phyloP scores from a whole-genome alignment of 2,797 vertebrate species.

The Poeciliopsis infans region DNA sequence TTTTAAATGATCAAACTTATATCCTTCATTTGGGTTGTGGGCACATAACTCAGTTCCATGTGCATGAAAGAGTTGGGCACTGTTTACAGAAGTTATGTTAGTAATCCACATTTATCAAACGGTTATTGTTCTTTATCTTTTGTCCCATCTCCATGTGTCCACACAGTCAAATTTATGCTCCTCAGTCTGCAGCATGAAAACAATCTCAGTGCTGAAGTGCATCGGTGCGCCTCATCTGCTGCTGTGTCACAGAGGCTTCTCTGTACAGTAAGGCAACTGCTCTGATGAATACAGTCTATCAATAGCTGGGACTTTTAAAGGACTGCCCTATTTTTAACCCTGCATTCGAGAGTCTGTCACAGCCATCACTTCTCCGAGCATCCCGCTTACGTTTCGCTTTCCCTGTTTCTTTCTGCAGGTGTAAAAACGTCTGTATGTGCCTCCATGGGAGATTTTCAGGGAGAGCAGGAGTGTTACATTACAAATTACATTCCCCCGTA shows the following conservation, averaged over 20 bases:
- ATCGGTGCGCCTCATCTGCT: background rate
- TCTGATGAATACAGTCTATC: conserved; percentile 50
- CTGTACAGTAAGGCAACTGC: conserved; percentile 53
- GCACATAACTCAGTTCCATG: background rate
- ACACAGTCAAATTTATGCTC: background rate
- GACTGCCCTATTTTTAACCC: conserved; percentile 67
- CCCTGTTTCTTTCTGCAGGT: conserved; percentile 14
- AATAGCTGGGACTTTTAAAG: conserved; percentile 70
- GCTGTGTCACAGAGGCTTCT: conserved; percentile 4
- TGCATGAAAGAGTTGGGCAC: background rate
- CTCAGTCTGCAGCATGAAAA: background rate
- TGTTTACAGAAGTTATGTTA: background rate
- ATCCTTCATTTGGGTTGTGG: background rate
- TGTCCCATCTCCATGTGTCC: background rate
- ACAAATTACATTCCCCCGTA: conserved; percentile 63
- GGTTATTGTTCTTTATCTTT: background rate
- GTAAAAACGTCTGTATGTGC: conserved; percentile 9
- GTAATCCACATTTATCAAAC: background rate
- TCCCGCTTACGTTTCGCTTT: conserved; percentile 41
- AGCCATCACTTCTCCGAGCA: conserved; percentile 16
- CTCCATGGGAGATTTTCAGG: conserved; percentile 9
- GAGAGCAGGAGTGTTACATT: conserved; percentile 41
- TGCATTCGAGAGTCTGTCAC: conserved; percentile 33
- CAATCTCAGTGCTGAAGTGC: background rate
- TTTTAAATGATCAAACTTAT: background rate